Evolutionary conservation across 2,797 vertebrate genomes (phyloP).

Genomic region (Phyllotis vaccarum): DNA sequence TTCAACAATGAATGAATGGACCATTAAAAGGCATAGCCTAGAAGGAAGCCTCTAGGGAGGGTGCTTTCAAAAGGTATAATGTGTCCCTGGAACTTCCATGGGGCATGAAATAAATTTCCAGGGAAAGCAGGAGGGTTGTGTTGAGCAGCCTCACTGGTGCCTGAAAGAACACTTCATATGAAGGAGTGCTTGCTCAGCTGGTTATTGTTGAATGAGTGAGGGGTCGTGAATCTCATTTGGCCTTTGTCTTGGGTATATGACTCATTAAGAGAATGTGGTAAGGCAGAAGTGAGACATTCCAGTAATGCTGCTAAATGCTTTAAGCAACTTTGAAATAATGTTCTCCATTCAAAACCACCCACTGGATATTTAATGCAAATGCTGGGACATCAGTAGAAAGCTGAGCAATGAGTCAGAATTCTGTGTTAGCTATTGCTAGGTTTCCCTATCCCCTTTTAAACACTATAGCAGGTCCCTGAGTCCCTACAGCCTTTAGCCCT

Average conservation of each 20-base stretch:
- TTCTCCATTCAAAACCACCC: constrained; percentile 36
- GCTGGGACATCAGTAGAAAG: constrained; percentile 11
- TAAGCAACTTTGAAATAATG: constrained; percentile 13
- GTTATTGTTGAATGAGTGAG: constrained; percentile 2
- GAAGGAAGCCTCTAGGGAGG: neutral
- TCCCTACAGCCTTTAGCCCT: neutral
- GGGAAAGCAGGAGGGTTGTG: neutral
- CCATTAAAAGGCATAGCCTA: no score
- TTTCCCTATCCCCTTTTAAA: neutral
- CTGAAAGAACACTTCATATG: constrained; percentile 21
- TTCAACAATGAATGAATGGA: neutral
- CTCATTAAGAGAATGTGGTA: neutral
- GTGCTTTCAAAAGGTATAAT: neutral
- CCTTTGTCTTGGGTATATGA: constrained; percentile 21
- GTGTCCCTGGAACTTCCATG: neutral
- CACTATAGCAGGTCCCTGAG: neutral
- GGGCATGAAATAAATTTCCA: constrained; percentile 25
- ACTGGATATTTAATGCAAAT: constrained; percentile 38
- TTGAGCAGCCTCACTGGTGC: neutral
- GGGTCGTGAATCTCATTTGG: constrained; percentile 8
- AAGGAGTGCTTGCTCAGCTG: neutral
- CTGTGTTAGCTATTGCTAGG: neutral
- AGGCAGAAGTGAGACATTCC: neutral
- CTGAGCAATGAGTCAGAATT: neutral
- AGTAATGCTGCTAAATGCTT: neutral